Evolutionary conservation across 2,797 vertebrate species (phyloP).

Genomic region (Acrossocheilus wenchowensis): DNA sequence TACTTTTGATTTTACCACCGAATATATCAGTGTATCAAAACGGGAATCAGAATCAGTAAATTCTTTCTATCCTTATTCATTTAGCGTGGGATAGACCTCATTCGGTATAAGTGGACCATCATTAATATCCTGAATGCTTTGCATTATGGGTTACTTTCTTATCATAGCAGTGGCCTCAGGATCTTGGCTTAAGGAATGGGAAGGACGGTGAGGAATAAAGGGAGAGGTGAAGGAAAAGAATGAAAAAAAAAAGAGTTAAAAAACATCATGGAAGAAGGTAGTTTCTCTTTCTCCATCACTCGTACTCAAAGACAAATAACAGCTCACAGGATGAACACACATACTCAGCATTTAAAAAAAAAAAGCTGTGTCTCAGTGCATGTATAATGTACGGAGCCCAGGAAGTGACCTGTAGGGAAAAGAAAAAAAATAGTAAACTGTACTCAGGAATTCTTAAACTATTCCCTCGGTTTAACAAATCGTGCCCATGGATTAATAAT

Average conservation of each 20-base stretch:
- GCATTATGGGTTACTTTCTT: background rate
- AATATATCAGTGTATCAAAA: background rate
- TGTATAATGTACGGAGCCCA: constrained; percentile 1
- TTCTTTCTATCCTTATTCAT: background rate
- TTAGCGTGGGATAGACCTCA: background rate
- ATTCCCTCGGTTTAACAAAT: no score
- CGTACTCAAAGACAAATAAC: background rate
- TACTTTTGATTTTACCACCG: background rate
- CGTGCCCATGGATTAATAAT: no score
- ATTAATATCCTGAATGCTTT: background rate
- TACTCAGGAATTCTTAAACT: no score
- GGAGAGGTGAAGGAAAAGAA: background rate
- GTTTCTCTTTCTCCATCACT: background rate
- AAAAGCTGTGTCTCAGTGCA: constrained; percentile 2
- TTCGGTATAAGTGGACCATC: background rate
- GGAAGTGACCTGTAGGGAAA: no score
- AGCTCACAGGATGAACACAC: constrained; percentile 6
- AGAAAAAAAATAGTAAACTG: no score
- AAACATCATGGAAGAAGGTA: background rate
- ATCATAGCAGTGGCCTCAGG: background rate
- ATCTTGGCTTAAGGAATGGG: background rate
- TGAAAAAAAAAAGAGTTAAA: background rate
- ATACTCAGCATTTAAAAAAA: background rate
- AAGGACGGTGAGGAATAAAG: background rate
- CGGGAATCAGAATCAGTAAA: background rate